Conservation (phyloP, 53 echinoderm and acorn worm genomes). For the Echinometra lucunter region DNA sequence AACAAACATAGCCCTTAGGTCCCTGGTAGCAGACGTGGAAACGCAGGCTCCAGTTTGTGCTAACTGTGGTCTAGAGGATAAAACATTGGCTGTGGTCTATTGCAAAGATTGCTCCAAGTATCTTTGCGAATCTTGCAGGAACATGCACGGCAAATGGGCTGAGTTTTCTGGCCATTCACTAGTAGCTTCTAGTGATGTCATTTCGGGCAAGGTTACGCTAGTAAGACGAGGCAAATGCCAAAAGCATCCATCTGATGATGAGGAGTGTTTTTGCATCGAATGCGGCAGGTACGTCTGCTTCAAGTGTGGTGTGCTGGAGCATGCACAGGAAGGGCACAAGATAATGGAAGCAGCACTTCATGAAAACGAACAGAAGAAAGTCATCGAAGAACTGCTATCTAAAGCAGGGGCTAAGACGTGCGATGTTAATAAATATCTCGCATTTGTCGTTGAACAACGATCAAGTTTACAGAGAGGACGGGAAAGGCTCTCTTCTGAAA, state of each 20-base stretch:
- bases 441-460: background rate
- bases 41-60: too few species aligned
- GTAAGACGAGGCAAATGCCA: background rate
- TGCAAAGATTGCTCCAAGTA: too few species aligned
- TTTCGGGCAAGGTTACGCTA: background rate
- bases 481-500: background rate
- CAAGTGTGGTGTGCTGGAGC: constrained; percentile 10
- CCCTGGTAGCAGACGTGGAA: too few species aligned
- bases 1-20: too few species aligned
- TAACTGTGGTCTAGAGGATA: too few species aligned
- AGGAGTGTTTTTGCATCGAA: constrained; percentile 6
- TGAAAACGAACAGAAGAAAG: background rate
- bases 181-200: background rate
- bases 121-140: background rate
- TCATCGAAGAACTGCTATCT: background rate
- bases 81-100: too few species aligned
- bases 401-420: background rate
- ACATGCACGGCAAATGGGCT: background rate
- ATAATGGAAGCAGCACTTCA: background rate
- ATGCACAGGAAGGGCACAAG: background rate
- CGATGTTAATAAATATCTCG: background rate
- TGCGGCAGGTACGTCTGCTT: constrained; percentile 39
- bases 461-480: too few species aligned
- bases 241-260: background rate
- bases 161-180: background rate